Conservation (phyloP, 2,888 invertebrate species). For the Lithophane semibrunnea region DNA sequence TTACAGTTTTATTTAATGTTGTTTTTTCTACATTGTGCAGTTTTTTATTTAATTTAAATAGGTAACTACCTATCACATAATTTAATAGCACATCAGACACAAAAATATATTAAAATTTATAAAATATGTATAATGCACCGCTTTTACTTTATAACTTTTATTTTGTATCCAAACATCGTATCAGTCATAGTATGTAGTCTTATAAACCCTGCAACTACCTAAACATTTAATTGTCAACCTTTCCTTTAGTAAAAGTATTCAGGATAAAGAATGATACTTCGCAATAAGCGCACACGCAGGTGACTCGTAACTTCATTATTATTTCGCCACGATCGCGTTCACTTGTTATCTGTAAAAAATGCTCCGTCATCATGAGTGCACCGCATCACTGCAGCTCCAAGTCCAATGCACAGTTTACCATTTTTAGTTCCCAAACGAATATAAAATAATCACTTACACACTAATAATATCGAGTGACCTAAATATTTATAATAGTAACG, state of each 20-base stretch:
- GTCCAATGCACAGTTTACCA: conserved; percentile 17
- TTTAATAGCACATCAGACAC: neutral
- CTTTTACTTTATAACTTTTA: neutral
- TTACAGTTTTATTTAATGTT: too few species aligned
- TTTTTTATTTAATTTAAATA: neutral
- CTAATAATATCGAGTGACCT: conserved; percentile 56
- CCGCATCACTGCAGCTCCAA: conserved; percentile 23
- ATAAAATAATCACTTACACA: conserved; percentile 43
- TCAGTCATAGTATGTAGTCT: neutral
- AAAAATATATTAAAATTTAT: neutral
- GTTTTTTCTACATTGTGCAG: too few species aligned
- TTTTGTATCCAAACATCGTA: neutral
- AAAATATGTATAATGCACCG: too few species aligned
- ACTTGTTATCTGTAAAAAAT: conserved; percentile 65
- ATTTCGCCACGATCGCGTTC: conserved; percentile 60
- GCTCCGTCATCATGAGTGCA: conserved; percentile 71
- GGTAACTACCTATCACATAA: neutral
- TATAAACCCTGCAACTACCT: neutral
- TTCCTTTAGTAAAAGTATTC: conserved; percentile 14
- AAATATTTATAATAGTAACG: conserved; percentile 68
- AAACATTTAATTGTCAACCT: neutral
- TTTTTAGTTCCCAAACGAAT: conserved; percentile 19
- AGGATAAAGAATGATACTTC: conserved; percentile 42
- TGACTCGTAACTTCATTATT: conserved; percentile 61
- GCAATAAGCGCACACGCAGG: conserved; percentile 59